These are phyloP conservation scores for Malacoraja senta DNA, from an alignment of 2,797 vertebrate genomes.

Conservation along the genomic window DNA sequence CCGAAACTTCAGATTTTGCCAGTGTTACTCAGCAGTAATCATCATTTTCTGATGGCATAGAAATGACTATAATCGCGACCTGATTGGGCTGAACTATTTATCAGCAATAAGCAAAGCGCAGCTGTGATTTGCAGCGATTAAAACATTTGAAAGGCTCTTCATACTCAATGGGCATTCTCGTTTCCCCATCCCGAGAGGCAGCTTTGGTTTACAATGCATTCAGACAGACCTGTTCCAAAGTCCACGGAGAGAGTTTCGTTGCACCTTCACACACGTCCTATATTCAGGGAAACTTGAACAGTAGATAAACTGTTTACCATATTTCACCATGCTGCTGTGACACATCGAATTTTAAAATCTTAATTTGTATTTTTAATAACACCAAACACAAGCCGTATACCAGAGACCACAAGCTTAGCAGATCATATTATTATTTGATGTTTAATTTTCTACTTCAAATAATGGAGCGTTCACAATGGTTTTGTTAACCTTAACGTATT, in stretches of 20 bases:
- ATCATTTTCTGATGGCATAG: not conserved
- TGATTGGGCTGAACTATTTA: constrained; percentile 8
- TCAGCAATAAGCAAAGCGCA: not conserved
- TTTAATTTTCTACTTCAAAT: constrained; percentile 31
- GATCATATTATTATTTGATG: constrained; percentile 29
- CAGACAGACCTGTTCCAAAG: not conserved
- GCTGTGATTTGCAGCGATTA: constrained; percentile 9
- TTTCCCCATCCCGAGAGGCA: not conserved
- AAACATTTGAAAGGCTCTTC: not conserved
- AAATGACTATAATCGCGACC: constrained; percentile 24
- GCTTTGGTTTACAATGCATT: not conserved
- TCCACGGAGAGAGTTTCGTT: not conserved
- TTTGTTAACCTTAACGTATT: constrained; percentile 33
- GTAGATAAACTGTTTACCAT: not conserved
- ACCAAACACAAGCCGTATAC: constrained; percentile 19
- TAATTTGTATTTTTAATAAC: constrained; percentile 35
- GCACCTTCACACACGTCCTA: not conserved
- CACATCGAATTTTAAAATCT: constrained; percentile 16
- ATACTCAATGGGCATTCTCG: not conserved
- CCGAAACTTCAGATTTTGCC: not conserved
- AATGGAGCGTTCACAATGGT: constrained; percentile 22
- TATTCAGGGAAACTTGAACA: not conserved
- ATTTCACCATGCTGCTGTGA: not conserved
- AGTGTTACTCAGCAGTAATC: not conserved
- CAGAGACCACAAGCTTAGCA: constrained; percentile 23